Percentiles rank a stretch among this genome's conserved stretches.
phyloP scores from a whole-genome alignment of 2,888 invertebrate genomes.

The Sepioteuthis lessoniana region DNA sequence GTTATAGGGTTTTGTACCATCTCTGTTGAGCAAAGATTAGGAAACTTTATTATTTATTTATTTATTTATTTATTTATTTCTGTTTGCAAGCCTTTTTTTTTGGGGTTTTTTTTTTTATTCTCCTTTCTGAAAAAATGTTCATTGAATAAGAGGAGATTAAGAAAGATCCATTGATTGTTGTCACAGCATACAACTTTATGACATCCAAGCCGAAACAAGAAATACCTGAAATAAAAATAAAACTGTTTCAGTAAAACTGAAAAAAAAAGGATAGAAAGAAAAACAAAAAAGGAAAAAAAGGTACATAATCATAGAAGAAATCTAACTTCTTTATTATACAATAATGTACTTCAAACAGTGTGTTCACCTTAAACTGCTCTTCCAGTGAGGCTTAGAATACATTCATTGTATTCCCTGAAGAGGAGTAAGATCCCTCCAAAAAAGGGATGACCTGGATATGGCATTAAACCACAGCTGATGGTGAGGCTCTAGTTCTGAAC shows the following conservation, averaged over 20 bases:
- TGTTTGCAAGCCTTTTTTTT: neutral
- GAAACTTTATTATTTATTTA: neutral
- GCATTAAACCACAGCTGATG: too few relatives aligned
- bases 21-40: neutral
- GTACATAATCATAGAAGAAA: too few relatives aligned
- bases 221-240: neutral
- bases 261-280: neutral
- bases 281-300: neutral
- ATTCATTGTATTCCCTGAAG: too few relatives aligned
- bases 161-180: neutral
- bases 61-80: neutral
- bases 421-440: too few relatives aligned
- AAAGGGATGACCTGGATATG: too few relatives aligned
- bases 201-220: neutral
- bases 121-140: neutral
- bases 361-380: too few relatives aligned
- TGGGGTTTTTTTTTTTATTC: neutral
- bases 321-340: too few relatives aligned
- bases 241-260: neutral
- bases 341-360: too few relatives aligned
- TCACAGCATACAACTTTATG: too few relatives aligned
- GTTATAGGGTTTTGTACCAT: neutral
- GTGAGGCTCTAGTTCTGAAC: too few relatives aligned
- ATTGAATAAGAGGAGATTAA: neutral
- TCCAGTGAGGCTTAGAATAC: too few relatives aligned